Base-by-base conservation (phyloP, 2,113 vertebrate species). In the Piaya cayana region DNA sequence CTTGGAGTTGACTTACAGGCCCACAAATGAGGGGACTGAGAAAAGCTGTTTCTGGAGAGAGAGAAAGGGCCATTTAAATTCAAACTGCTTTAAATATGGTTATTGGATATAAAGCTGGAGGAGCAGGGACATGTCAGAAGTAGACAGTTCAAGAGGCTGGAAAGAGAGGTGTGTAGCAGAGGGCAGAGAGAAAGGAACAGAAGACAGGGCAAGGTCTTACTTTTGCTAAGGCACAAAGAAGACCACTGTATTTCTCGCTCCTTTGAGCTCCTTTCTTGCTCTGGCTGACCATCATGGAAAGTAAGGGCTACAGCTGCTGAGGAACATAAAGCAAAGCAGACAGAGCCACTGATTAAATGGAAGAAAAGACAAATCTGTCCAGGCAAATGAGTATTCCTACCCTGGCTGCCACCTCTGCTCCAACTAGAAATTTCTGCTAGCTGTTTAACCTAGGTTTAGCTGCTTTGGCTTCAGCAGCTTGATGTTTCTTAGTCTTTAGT, bases 291-390 rank as follows among this genome's bases (percentile, higher is more conserved):
- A 2, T 13, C 0, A 0, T 71, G 80, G 83, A 86, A 95, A 93
- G 15, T 25, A n/a, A 88, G 56, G 43, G 37, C 52, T 90, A 34
- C 32, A 75, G 42, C 62, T 75, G 65, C 62, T 0, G 8, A 91
- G 69, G 63, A 97, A 67, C 56, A 47, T 29, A 71, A 39, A 83
- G 69, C 1, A 1, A 88, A 84, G 56, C 69, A 91, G 69, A 45
- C 32, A 91, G 86, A 78, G 43, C 10, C 65, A 80, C 70, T 50
- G 84, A 85, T 85, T 87, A 85, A 96, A 88, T 67, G 87, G 95
- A 97, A 95, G 91, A 95, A 94, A 91, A 90, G 56, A 90, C 34
- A 80, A 60, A 52, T 22, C 56, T 70, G 53, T 80, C 67, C 81
- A 89, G 72, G 49, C 0, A 1, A 76, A 77, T 93, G 82, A 96